phyloP scores from a whole-genome alignment of 2,113 vertebrate genomes.

The Lota lota region DNA sequence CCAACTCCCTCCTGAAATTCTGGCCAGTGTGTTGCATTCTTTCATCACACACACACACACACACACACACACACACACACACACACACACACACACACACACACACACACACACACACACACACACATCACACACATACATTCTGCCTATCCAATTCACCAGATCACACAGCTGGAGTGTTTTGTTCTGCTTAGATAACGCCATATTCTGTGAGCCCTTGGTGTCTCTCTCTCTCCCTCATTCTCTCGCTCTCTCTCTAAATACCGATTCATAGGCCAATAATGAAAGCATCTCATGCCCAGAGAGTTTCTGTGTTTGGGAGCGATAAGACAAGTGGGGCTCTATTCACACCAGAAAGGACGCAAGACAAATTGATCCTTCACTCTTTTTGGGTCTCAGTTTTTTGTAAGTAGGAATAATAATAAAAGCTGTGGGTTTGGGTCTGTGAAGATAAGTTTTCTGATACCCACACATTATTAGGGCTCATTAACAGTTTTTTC shows the following conservation, averaged over 20 bases:
- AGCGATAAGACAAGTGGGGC: slow-evolving; percentile 65
- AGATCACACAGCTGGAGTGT: slow-evolving; percentile 58
- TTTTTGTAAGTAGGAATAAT: slow-evolving; percentile 58
- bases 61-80: not conserved
- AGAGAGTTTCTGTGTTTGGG: slow-evolving; percentile 60
- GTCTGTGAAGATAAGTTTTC: slow-evolving; percentile 46
- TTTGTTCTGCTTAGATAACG: slow-evolving; percentile 54
- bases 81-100: slow-evolving; percentile 16
- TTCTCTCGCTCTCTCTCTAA: slow-evolving; percentile 19
- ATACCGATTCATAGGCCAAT: slow-evolving; percentile 59
- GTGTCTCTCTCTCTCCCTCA: slow-evolving; percentile 4
- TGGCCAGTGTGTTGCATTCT: slow-evolving; percentile 29
- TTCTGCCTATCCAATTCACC: slow-evolving; percentile 37
- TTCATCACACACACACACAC: slow-evolving; percentile 16
- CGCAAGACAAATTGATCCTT: slow-evolving; percentile 64
- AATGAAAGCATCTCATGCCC: slow-evolving; percentile 48
- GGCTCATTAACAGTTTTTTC: slow-evolving; percentile 25
- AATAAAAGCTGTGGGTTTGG: slow-evolving; percentile 26
- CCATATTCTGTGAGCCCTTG: slow-evolving; percentile 45
- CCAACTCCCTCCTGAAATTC: slow-evolving; percentile 49
- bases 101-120: slow-evolving; percentile 23
- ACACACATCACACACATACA: slow-evolving; percentile 18
- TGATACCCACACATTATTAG: slow-evolving; percentile 35
- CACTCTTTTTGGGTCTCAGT: slow-evolving; percentile 44
- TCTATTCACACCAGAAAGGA: slow-evolving; percentile 49